These are phyloP conservation scores for Troides oblongomaculatus DNA, from an alignment of 2,888 invertebrate genomes.

Conservation along the genomic window DNA sequence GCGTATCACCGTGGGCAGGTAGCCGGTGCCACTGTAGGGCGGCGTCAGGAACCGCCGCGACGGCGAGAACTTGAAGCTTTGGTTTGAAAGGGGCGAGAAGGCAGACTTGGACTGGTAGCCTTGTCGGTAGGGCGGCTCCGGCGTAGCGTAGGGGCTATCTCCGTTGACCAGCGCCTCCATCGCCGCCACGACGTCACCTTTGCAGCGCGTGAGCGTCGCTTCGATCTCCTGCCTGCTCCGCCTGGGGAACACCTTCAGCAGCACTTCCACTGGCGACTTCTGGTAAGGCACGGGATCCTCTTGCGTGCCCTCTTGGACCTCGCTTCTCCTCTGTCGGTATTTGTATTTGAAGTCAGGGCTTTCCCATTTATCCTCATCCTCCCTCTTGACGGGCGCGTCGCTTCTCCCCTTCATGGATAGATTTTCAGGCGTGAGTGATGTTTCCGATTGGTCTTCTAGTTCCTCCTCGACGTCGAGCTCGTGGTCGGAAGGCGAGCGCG, in stretches of 20 bases:
- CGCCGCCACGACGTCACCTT: conserved; percentile 94
- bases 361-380: conserved; percentile 74
- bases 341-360: conserved; percentile 66
- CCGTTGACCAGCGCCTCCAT: conserved; percentile 94
- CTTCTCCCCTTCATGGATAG: conserved; percentile 87
- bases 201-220: conserved; percentile 88
- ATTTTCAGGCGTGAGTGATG: conserved; percentile 87
- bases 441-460: conserved; percentile 70
- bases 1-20: conserved; percentile 87
- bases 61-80: conserved; percentile 82
- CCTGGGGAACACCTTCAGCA: conserved; percentile 93
- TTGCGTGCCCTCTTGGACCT: conserved; percentile 42
- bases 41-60: conserved; percentile 90
- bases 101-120: conserved; percentile 84
- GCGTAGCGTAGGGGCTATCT: conserved; percentile 62
- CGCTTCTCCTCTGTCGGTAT: conserved; percentile 59
- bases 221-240: conserved; percentile 93
- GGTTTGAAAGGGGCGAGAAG: conserved; percentile 86
- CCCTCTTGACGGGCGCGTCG: conserved; percentile 74
- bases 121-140: conserved; percentile 70
- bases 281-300: conserved; percentile 58
- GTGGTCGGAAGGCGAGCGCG: conserved; percentile 72
- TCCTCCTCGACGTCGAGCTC: conserved; percentile 81
- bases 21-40: conserved; percentile 91
- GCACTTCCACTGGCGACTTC: conserved; percentile 91